Evolutionary conservation across 1,140 invertebrate genomes (phyloP).

Genomic region (Agraylea sexmaculata): DNA sequence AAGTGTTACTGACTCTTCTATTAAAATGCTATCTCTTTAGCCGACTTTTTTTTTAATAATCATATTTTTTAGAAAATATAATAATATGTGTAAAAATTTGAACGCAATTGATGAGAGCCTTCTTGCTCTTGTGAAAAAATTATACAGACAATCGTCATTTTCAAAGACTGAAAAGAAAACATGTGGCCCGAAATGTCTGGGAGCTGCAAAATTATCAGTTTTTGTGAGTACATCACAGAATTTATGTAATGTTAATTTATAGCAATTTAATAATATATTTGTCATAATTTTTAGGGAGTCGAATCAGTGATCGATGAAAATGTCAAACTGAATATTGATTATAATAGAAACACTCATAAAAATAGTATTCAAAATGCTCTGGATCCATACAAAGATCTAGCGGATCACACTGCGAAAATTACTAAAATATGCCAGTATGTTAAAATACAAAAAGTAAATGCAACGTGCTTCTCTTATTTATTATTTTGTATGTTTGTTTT

Average conservation of each 20-base stretch:
- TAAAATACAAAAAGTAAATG: not conserved
- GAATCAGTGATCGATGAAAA: slow-evolving; percentile 11
- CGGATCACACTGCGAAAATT: slow-evolving; percentile 12
- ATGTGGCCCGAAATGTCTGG: slow-evolving; percentile 12
- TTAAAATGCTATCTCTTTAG: not conserved
- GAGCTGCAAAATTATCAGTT: slow-evolving; percentile 9
- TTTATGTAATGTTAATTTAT: not conserved
- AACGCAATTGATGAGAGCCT: slow-evolving; percentile 14
- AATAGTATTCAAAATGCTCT: slow-evolving; percentile 7
- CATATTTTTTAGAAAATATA: slow-evolving; percentile 15
- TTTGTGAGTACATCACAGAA: not conserved
- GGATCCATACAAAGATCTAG: slow-evolving; percentile 14
- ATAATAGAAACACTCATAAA: slow-evolving; percentile 13
- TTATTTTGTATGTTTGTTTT: slow-evolving; percentile 2
- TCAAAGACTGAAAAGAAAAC: slow-evolving; percentile 4
- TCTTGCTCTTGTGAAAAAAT: slow-evolving; percentile 8
- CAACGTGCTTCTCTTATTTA: not conserved
- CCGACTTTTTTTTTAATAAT: not conserved
- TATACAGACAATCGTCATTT: slow-evolving; percentile 14
- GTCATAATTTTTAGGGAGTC: slow-evolving; percentile 10
- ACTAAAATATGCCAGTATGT: slow-evolving; percentile 17
- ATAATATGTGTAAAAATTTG: slow-evolving; percentile 7
- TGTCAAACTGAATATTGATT: slow-evolving; percentile 9
- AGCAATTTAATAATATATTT: not conserved
- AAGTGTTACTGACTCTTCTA: not conserved